These are phyloP conservation scores for Porites divaricata DNA, from an alignment of 92 coral and sea anemone species.

Conservation along the genomic window DNA sequence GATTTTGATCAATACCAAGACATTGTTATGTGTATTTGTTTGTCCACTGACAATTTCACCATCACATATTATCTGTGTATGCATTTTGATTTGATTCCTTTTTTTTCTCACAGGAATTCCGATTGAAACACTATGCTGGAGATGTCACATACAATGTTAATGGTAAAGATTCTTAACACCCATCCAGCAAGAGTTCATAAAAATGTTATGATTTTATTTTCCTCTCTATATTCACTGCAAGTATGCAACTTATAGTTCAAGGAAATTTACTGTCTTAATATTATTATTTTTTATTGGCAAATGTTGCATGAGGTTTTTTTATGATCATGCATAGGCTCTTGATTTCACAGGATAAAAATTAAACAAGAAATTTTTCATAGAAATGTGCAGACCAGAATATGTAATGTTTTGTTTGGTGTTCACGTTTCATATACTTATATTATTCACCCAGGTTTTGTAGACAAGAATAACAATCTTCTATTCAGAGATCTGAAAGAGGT, in stretches of 20 bases:
- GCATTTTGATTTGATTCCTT: not conserved
- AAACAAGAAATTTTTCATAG: too few species aligned
- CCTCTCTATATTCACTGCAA: too few species aligned
- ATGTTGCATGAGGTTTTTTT: too few species aligned
- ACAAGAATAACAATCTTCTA: constrained; percentile 97
- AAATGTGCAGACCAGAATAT: not conserved
- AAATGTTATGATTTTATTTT: too few species aligned
- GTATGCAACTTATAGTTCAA: too few species aligned
- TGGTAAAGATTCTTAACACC: constrained; percentile 48
- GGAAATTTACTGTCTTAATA: too few species aligned
- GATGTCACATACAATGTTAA: constrained; percentile 89
- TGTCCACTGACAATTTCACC: not conserved
- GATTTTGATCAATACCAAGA: too few species aligned
- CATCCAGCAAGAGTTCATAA: too few species aligned
- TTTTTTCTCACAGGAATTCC: constrained; percentile 76
- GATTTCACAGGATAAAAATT: too few species aligned
- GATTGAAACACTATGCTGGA: constrained; percentile 97
- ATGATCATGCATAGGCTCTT: too few species aligned
- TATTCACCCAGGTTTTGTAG: constrained; percentile 79
- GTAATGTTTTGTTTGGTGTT: not conserved
- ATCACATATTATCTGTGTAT: not conserved
- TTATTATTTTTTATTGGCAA: too few species aligned
- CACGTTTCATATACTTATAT: not conserved
- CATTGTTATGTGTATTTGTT: too few species aligned
- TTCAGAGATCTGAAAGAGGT: constrained; percentile 98